These are phyloP conservation scores for Nymphalis urticae DNA, from an alignment of 2,888 invertebrate species.

Conservation along the genomic window DNA sequence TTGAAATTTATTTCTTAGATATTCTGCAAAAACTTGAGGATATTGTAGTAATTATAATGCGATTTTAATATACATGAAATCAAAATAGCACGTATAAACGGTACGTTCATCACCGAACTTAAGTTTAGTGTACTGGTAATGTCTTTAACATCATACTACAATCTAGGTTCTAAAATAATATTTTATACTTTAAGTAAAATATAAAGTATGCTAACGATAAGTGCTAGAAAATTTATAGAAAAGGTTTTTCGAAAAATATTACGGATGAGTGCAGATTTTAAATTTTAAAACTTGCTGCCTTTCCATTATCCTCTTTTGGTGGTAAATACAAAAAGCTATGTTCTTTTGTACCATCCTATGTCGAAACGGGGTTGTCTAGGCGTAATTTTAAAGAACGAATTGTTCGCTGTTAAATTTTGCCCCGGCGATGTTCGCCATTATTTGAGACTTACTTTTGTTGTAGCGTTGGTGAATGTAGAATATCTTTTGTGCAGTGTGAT, in stretches of 20 bases:
- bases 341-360: conserved; percentile 27
- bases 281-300: conserved; percentile 21
- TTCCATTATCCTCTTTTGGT: conserved; percentile 32
- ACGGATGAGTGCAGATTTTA: conserved; percentile 14
- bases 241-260: neutral
- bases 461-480: conserved; percentile 41
- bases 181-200: neutral
- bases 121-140: conserved; percentile 14
- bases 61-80: neutral
- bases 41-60: neutral
- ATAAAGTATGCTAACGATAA: neutral
- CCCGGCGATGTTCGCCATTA: conserved; percentile 53
- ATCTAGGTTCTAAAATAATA: neutral
- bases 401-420: conserved; percentile 50
- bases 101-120: conserved; percentile 6
- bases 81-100: neutral
- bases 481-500: conserved; percentile 41
- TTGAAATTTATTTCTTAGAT: neutral
- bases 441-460: conserved; percentile 51
- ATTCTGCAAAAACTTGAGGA: too few species aligned
- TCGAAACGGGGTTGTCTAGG: conserved; percentile 28
- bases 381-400: conserved; percentile 34
- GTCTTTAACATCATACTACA: neutral
- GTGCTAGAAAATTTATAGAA: conserved; percentile 9
- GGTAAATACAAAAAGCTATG: conserved; percentile 27